Evolutionary conservation across 1,140 invertebrate species (phyloP), one percentile per base, ranked within the genome.

Genomic region (Gonioctena quinquepunctata): DNA sequence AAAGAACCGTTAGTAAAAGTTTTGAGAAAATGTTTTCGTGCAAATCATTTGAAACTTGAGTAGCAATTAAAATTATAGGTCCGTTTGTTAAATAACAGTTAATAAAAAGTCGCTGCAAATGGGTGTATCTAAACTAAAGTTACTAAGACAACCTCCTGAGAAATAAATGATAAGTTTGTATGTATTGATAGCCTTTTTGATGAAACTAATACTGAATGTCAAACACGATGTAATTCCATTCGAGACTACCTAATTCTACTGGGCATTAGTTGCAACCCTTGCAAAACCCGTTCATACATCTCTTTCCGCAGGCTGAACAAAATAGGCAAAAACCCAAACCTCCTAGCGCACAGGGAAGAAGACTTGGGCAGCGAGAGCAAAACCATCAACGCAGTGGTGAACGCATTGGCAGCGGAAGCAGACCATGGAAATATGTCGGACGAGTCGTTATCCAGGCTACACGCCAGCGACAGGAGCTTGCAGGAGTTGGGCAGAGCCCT

Each of bases 271-370:
- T 3, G 5, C 13, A 42, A n/a, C 13, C 16, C n/a, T n/a, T n/a
- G n/a, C n/a, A n/a, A n/a, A n/a, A n/a, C 16, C 13, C 33, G 16
- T 4, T 42, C 33, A 42, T 42, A n/a, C 5, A 42, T n/a, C 16
- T 42, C 16, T n/a, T 42, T 42, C 33, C 1, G 16, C 68, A 91
- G 94, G 86, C 88, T 99, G 74, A 98, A 98, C 86, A 99, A 99
- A 88, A 98, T 99, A 82, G 97, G 97, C 60, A 98, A 98, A 87
- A 98, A 99, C 88, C 96, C 96, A 54, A 97, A 95, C 81, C 90
- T 99, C 76, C 94, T 99, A 71, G 93, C 94, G 70, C 94, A 96
- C 80, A 89, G 94, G 62, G 94, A 96, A 81, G 93, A 95, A 83
- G 92, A 94, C 83, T 88, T 92, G 77, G 92, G 91, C 78, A 92